A percentile compares a stretch with the other conserved stretches of the same genome.
Conservation (phyloP, 2,797 vertebrate genomes). For the Liasis olivaceus region DNA sequence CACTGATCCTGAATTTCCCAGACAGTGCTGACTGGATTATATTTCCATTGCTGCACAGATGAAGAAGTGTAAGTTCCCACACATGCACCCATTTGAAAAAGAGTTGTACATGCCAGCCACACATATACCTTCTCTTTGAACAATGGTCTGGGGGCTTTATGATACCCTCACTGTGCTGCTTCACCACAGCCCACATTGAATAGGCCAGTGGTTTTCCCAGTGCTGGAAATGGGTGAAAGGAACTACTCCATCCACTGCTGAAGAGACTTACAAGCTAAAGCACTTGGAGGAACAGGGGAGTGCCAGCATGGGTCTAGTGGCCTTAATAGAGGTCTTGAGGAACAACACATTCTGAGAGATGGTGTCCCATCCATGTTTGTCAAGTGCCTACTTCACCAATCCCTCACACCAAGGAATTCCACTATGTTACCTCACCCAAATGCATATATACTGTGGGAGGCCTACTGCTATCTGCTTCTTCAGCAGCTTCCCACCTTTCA, state of each 20-base stretch:
- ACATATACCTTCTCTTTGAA: background rate
- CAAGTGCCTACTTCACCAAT: background rate
- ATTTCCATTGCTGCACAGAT: background rate
- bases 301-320: background rate
- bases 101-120: background rate
- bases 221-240: background rate
- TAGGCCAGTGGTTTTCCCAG: background rate
- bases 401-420: background rate
- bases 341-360: background rate
- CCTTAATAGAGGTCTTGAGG: background rate
- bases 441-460: background rate
- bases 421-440: background rate
- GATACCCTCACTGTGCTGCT: background rate
- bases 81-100: background rate
- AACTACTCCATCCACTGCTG: background rate
- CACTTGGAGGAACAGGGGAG: background rate
- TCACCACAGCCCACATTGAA: no score
- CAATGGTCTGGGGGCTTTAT: background rate
- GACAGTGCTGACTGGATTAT: no score
- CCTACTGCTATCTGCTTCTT: background rate
- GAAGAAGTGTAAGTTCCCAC: background rate
- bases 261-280: background rate
- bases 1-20: background rate
- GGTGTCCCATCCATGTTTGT: background rate
- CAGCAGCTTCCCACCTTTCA: background rate